Conservation (phyloP, 2,797 vertebrate species). For the Phalloptychus januarius region DNA sequence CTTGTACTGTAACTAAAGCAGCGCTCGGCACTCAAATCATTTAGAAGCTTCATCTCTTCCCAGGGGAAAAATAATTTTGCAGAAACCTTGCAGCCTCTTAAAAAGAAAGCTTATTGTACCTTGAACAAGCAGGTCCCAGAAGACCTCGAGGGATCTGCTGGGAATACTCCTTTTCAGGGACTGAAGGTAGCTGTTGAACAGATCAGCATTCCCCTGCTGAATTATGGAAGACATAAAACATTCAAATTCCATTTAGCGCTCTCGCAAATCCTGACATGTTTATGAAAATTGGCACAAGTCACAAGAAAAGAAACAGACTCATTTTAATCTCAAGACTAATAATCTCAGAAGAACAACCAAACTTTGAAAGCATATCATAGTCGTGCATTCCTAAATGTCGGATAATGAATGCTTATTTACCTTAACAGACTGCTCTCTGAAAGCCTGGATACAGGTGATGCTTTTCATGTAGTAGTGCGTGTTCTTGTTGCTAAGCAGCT, state of each 20-base stretch:
- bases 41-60: conserved; percentile 30
- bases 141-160: conserved; percentile 85
- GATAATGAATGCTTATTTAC: conserved; percentile 75
- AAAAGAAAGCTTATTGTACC: conserved; percentile 76
- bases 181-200: conserved; percentile 90
- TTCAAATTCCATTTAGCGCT: conserved; percentile 43
- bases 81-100: conserved; percentile 20
- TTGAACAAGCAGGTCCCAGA: conserved; percentile 94
- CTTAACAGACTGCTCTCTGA: conserved; percentile 91
- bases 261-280: conserved; percentile 26
- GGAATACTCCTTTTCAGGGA: conserved; percentile 87
- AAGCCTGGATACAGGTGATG: conserved; percentile 88
- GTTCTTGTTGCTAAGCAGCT: conserved; percentile 91
- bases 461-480: conserved; percentile 91
- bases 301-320: conserved; percentile 47
- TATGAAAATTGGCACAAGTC: conserved; percentile 39
- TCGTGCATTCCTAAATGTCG: conserved; percentile 12
- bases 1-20: conserved; percentile 6
- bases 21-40: conserved; percentile 26
- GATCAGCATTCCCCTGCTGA: conserved; percentile 79
- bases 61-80: conserved; percentile 28
- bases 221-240: conserved; percentile 48
- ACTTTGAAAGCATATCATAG: conserved; percentile 15
- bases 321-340: conserved; percentile 39
- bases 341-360: conserved; percentile 30